phyloP scores from a whole-genome alignment of 2,797 vertebrate genomes.

The Clamator glandarius region DNA sequence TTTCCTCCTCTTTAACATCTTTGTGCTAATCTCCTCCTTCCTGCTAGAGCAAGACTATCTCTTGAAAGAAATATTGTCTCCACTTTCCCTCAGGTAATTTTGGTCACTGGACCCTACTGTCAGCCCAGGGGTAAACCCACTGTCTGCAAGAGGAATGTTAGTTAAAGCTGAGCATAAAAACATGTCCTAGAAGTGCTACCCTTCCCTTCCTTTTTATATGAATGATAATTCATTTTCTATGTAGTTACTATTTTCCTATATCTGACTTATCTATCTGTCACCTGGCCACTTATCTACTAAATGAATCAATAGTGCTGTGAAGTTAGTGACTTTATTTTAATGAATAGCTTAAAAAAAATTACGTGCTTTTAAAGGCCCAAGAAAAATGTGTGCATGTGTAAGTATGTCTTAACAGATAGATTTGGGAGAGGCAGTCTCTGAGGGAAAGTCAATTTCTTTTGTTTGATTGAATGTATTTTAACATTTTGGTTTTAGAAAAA shows the following conservation, averaged over 20 bases:
- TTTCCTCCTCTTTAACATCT: slow-evolving; percentile 48
- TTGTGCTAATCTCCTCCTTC: slow-evolving; percentile 46
- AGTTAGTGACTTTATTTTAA: background rate
- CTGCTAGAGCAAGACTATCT: slow-evolving; percentile 12
- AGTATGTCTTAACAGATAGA: background rate
- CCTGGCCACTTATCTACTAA: background rate
- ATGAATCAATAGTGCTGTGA: background rate
- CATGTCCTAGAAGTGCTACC: background rate
- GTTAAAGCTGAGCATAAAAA: background rate
- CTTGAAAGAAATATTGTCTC: background rate
- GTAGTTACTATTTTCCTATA: background rate
- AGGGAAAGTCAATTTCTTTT: slow-evolving; percentile 26
- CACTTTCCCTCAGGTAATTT: background rate
- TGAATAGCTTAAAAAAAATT: background rate
- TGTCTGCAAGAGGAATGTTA: background rate
- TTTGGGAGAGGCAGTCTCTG: background rate
- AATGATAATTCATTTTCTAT: background rate
- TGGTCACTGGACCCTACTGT: background rate
- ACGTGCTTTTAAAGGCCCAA: background rate
- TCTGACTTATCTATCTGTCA: background rate
- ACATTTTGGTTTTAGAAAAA: slow-evolving; percentile 25
- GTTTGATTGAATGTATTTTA: slow-evolving; percentile 41
- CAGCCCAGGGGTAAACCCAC: background rate
- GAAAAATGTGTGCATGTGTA: background rate
- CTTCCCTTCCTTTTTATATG: background rate